These are phyloP conservation scores for Platorchestia sp. DNA, from an alignment of 1,140 invertebrate genomes.

Conservation along the genomic window DNA sequence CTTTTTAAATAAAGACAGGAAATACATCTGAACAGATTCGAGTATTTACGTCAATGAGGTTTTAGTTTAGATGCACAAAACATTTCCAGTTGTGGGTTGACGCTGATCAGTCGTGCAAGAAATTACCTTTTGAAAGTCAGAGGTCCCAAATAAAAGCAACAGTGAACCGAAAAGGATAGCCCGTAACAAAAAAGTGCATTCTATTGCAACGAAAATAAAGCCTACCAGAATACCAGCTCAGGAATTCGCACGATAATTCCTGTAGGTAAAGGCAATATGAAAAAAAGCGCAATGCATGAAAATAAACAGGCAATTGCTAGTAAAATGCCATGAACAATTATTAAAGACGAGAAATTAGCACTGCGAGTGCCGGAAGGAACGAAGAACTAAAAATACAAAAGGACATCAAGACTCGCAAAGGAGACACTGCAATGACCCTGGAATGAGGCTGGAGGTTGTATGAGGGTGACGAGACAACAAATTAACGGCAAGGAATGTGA, in stretches of 20 bases:
- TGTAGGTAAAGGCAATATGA: too few relatives aligned
- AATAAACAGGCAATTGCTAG: neutral
- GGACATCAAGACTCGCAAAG: neutral
- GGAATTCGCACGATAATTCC: too few relatives aligned
- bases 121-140: neutral
- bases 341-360: neutral
- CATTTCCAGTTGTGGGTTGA: neutral
- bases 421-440: neutral
- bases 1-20: too few relatives aligned
- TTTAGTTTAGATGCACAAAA: neutral
- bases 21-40: neutral
- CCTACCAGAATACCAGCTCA: too few relatives aligned
- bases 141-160: too few relatives aligned
- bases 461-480: neutral
- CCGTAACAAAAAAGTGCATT: too few relatives aligned
- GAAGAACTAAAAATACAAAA: neutral
- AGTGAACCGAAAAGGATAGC: too few relatives aligned
- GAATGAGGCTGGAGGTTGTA: neutral
- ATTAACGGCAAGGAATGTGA: neutral
- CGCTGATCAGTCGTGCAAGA: neutral
- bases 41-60: neutral
- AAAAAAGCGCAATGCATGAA: too few relatives aligned
- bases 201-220: too few relatives aligned
- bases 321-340: neutral
- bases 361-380: neutral